Evolutionary conservation across 2,113 vertebrate species (phyloP).

Genomic region (Cynocephalus volans): DNA sequence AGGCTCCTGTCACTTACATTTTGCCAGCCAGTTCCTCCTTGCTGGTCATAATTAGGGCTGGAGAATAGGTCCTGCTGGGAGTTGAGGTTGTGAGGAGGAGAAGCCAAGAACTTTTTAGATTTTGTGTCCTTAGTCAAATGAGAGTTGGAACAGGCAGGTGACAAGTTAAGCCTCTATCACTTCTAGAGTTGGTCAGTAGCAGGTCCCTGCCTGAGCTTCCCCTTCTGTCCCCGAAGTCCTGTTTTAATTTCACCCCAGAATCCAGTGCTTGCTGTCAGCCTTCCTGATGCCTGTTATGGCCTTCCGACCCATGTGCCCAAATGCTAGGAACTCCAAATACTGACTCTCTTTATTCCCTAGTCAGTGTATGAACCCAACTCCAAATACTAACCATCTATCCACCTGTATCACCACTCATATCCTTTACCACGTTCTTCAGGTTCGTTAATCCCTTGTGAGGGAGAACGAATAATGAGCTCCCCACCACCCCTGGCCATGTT

Average conservation of each 20-base stretch:
- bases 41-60: slow-evolving; percentile 34
- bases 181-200: background rate
- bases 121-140: background rate
- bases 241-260: background rate
- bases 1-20: slow-evolving; percentile 55
- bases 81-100: background rate
- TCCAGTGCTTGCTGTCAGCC: background rate
- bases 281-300: background rate
- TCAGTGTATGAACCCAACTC: background rate
- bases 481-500: background rate
- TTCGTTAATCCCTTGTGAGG: background rate
- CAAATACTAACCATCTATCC: background rate
- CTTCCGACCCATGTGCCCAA: background rate
- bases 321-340: background rate
- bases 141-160: background rate
- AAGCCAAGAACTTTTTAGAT: background rate
- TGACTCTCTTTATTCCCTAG: background rate
- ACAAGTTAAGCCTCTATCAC: background rate
- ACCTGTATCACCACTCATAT: background rate
- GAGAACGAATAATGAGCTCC: background rate
- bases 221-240: background rate
- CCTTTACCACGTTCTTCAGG: background rate
- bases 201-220: background rate
- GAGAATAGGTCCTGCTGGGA: slow-evolving; percentile 1
- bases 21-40: background rate